Evolutionary conservation across 1,140 invertebrate genomes (phyloP).

Genomic region (Branchinecta lindahli): DNA sequence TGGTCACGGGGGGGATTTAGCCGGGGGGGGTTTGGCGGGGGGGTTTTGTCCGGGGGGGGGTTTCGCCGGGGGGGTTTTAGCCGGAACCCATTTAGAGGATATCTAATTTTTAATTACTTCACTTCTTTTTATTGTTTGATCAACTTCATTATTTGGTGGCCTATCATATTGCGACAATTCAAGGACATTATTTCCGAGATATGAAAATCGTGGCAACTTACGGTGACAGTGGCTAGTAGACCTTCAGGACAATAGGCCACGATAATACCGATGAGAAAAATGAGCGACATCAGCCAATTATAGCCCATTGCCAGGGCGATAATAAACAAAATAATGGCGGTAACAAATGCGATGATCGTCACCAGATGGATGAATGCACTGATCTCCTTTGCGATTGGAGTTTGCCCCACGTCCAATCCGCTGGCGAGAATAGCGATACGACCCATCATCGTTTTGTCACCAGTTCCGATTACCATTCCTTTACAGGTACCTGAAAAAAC

Average conservation of each 20-base stretch:
- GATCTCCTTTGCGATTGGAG: slow-evolving; percentile 46
- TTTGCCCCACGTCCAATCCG: slow-evolving; percentile 40
- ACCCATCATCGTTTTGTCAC: slow-evolving; percentile 47
- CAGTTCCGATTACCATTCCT: slow-evolving; percentile 44
- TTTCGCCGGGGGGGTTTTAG: too few relatives aligned
- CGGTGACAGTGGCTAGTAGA: slow-evolving; percentile 33
- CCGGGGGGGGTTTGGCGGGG: too few relatives aligned
- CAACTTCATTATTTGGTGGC: too few relatives aligned
- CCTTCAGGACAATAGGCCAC: slow-evolving; percentile 34
- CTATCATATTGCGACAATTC: too few relatives aligned
- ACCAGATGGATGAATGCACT: slow-evolving; percentile 37
- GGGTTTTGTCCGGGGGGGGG: too few relatives aligned
- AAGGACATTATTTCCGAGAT: background rate
- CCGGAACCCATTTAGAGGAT: too few relatives aligned
- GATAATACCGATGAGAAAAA: slow-evolving; percentile 28
- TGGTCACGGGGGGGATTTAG: too few relatives aligned
- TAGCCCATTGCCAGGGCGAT: slow-evolving; percentile 36
- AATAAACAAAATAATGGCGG: slow-evolving; percentile 44
- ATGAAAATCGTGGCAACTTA: slow-evolving; percentile 23
- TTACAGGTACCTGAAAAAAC: slow-evolving; percentile 30
- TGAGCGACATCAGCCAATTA: slow-evolving; percentile 20
- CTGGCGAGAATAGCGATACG: slow-evolving; percentile 45
- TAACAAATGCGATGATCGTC: slow-evolving; percentile 34
- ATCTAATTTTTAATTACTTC: too few relatives aligned
- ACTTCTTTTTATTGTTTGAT: too few relatives aligned